These are phyloP conservation scores for Pachyuromys duprasi DNA, from an alignment of 2,797 vertebrate species.

Conservation along the genomic window DNA sequence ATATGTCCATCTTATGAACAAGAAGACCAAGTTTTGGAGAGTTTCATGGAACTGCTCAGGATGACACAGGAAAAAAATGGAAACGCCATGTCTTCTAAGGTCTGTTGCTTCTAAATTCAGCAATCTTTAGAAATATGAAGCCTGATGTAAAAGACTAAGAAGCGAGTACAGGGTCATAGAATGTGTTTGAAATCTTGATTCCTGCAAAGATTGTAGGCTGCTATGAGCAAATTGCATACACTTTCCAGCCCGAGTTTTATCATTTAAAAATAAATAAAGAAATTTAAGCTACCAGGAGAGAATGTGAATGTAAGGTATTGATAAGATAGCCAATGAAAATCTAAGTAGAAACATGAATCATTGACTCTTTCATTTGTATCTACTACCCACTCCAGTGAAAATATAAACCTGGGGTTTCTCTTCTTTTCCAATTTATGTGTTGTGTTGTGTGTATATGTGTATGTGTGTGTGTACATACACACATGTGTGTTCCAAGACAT, in stretches of 20 bases:
- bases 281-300: neutral
- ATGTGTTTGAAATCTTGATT: neutral
- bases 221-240: neutral
- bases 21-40: neutral
- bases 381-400: neutral
- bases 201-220: neutral
- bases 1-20: slow-evolving; percentile 20
- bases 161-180: neutral
- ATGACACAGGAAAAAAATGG: neutral
- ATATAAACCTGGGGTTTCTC: slow-evolving; percentile 1
- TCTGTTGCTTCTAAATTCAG: neutral
- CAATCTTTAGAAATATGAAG: neutral
- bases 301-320: neutral
- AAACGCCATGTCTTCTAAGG: neutral
- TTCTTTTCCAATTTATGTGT: neutral
- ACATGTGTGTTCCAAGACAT: neutral
- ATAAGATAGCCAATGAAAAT: neutral
- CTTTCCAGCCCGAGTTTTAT: neutral
- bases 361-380: neutral
- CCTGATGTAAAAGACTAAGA: neutral
- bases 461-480: neutral
- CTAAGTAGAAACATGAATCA: neutral
- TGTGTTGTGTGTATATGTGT: neutral
- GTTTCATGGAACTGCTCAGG: neutral
- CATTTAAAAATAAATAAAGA: neutral